Base-by-base conservation (phyloP, 2,113 vertebrate genomes). In the Nerophis ophidion region DNA sequence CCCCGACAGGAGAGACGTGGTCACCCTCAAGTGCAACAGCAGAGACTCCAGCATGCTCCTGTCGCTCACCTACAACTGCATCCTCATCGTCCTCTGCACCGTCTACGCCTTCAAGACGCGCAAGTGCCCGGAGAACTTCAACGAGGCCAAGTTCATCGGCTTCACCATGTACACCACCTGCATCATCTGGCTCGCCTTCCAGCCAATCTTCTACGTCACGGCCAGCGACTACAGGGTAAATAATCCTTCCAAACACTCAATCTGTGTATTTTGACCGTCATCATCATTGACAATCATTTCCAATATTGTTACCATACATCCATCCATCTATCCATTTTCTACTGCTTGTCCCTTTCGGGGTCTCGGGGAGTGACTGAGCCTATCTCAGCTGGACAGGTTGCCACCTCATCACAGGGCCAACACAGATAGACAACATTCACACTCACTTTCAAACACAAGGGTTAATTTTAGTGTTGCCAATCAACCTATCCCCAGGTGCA, bases 131-230 rank as follows among this genome's bases (percentile, higher is more conserved):
- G 97, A 99, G 74, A 99, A 98, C 83, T 99, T 99, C 91, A 99
- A 99, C 0, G 97, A 99, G 83, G 97, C 97, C 85, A 99, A 99
- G 79, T 98, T 98, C 84, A 99, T 99, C 0, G 97, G 97, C 15
- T 99, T 99, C 82, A 99, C 97, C 76, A 99, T 99, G 97, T 99
- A 99, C 78, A 99, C 97, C 4, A 99, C 97, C 54, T 99, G 97
- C 87, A 99, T 99, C 91, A 98, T 99, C 90, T 99, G 97, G 97
- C 89, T 99, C 48, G 97, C 97, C 16, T 99, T 99, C 84, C 91
- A 98, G 79, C 97, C 97, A 65, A 98, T 99, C 91, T 99, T 98
- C 90, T 99, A 96, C 0, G 97, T 98, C 85, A 98, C 97, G 42
- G 97, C 97, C 85, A 98, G 95, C 4, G 96, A 99, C 84, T 98